Evolutionary conservation across 2,888 invertebrate species (phyloP), one percentile per base, ranked within the genome.

Genomic region (Chrysomela aeneicollis): DNA sequence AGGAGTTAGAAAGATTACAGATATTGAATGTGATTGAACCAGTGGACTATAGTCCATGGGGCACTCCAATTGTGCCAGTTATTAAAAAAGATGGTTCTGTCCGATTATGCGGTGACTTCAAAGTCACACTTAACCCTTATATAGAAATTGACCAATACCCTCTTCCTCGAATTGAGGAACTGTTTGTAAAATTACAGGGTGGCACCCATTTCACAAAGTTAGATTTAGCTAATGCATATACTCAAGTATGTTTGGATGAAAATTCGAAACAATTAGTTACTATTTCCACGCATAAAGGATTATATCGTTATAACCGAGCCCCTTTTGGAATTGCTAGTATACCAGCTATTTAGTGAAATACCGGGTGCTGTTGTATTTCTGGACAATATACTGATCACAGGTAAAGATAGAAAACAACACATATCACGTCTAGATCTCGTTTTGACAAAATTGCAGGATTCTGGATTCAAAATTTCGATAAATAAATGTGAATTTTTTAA

Each of bases 271-370:
- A 60, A 42, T 52, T 61, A 17, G 21, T 61, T 19, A 65, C 67
- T 0, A 68, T 70, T 46, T 63, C 42, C 18, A 68, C 70, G 12
- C 61, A 63, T n/a, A 61, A 58, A 30, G 67, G 64, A 0, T 54
- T 75, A 22, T 75, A 65, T 54, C 66, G 65, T 59, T 76, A 72
- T 57, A 74, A 69, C 3, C 53, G 74, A 18, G 42, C 53, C 17
- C 61, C 53, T 53, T 61, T 70, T 49, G 76, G 65, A 1, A 51
- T 65, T 17, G 42, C 61, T 6, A 57, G 58, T 19, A 51, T 51
- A 26, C 52, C 52, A 17, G 30, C 52, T 63, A 32, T 10, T 62
- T 52, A 15, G 17, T 12, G 65, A 55, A 10, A 42, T 63, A 32
- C 53, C 51, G 5, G 59, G 52, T 2, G 46, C 46, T 6, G 63